Conservation (phyloP, 2,888 invertebrate genomes). For the Noctua janthe region DNA sequence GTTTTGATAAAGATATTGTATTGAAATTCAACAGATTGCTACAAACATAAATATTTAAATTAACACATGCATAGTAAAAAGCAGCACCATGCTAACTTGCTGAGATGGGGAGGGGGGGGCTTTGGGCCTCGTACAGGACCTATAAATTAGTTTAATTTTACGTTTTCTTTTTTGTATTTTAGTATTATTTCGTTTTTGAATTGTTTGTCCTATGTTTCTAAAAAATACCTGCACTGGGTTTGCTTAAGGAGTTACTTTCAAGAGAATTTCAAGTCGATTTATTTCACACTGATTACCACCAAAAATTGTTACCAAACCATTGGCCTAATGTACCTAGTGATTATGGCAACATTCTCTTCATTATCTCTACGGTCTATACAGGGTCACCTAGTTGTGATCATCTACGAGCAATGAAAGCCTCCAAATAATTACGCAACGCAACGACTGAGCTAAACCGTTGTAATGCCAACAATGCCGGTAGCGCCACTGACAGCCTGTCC, state of each 20-base stretch:
- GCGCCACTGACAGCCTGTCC: constrained; percentile 23
- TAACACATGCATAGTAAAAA: not conserved
- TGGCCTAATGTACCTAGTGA: not conserved
- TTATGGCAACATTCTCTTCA: not conserved
- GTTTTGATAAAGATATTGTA: constrained; percentile 4
- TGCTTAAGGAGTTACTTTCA: not conserved
- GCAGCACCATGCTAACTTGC: too few species aligned
- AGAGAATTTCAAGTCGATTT: not conserved
- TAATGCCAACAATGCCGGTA: constrained; percentile 29
- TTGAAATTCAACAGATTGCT: not conserved
- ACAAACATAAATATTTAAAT: not conserved
- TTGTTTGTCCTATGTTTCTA: not conserved
- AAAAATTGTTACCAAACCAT: not conserved
- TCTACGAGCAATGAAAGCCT: constrained; percentile 13
- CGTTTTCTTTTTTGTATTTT: too few species aligned
- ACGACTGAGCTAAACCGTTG: constrained; percentile 9
- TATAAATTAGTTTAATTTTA: too few species aligned
- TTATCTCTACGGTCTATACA: not conserved
- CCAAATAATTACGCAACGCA: constrained; percentile 37
- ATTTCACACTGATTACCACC: not conserved
- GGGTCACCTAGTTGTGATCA: too few species aligned
- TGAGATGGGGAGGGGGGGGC: too few species aligned
- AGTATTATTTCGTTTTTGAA: too few species aligned
- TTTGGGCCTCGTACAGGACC: too few species aligned
- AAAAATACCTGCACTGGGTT: not conserved